A percentile compares a stretch with the other conserved stretches of the same genome.
Evolutionary conservation across 2,888 invertebrate genomes (phyloP).

Genomic region (Agapostemon virescens): DNA sequence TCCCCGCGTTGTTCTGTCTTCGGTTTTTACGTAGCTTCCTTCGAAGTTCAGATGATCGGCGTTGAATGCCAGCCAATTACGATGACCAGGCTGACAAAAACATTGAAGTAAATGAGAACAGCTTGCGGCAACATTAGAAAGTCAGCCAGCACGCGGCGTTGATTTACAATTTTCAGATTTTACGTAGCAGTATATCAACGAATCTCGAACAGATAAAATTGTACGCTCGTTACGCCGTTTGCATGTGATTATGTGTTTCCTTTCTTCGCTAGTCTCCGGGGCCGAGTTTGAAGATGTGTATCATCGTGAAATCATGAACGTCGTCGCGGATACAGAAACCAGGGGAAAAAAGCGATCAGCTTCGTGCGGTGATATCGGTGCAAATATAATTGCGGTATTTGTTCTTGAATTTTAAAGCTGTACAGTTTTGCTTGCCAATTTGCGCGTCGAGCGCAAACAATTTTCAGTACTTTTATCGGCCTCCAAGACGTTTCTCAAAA

Average conservation of each 20-base stretch:
- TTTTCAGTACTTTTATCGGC: no score
- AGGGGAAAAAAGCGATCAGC: neutral
- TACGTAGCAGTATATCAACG: conserved; percentile 43
- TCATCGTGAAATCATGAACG: conserved; percentile 43
- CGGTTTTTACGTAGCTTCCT: neutral
- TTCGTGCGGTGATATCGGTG: neutral
- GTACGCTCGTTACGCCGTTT: conserved; percentile 47
- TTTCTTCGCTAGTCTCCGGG: conserved; percentile 31
- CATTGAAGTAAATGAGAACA: conserved; percentile 3
- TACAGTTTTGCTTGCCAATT: no score
- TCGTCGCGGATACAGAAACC: conserved; percentile 11
- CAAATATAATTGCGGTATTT: neutral
- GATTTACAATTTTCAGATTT: conserved; percentile 56
- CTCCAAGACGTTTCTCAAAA: no score
- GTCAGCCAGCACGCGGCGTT: conserved; percentile 25
- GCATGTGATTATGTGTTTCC: conserved; percentile 44
- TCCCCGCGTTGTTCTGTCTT: neutral
- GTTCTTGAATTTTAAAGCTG: no score
- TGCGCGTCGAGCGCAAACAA: no score
- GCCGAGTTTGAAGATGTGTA: conserved; percentile 43
- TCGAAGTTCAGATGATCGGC: neutral
- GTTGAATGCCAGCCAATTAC: conserved; percentile 17
- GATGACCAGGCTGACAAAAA: conserved; percentile 38
- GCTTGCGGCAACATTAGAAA: conserved; percentile 43
- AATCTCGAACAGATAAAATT: conserved; percentile 39